Evolutionary conservation across 2,888 invertebrate genomes (phyloP), one percentile per base, ranked within the genome.

Genomic region (Hydroisotoma schaefferi): DNA sequence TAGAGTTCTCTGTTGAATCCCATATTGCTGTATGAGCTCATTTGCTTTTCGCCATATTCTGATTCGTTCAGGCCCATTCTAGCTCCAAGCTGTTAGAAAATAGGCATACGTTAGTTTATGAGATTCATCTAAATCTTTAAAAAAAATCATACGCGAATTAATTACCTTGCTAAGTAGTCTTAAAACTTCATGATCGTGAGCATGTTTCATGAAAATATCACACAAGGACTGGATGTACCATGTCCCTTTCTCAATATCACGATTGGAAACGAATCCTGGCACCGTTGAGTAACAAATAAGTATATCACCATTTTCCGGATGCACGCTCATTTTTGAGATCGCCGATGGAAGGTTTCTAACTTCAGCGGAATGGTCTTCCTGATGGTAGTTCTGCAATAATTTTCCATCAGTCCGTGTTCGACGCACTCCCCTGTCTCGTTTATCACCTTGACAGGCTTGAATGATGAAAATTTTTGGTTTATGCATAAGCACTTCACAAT

Each of bases 401-500:
- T 48, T 56, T 4, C 55, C 61, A 37, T 65, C 65, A 0, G 43
- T 26, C 38, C 61, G 58, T 8, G 61, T 65, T 10, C 48, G 29
- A 26, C 57, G 22, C 6, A 66, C 61, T 10, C 69, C 69, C 5
- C 62, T 43, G 28, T 70, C 67, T 20, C 49, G 20, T 25, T 20
- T 25, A 10, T 63, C 57, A 6, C 71, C 71, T 20, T 65, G 69
- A 53, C 71, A 71, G 3, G 69, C 61, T 57, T 68, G 68, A 6
- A 71, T 55, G 4, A 71, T 52, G 46, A 71, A 71, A 27, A 71
- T 59, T 47, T 71, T 71, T 2, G 71, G 71, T 37, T 68, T 71
- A 6, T 57, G 55, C 15, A 57, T 58, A 2, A 71, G 55, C 2
- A 23, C 38, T 10, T 59, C 57, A 57, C 67, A 71, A 23, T 66